Conservation (phyloP, 1,140 invertebrate genomes). For the Bradysia coprophila region DNA sequence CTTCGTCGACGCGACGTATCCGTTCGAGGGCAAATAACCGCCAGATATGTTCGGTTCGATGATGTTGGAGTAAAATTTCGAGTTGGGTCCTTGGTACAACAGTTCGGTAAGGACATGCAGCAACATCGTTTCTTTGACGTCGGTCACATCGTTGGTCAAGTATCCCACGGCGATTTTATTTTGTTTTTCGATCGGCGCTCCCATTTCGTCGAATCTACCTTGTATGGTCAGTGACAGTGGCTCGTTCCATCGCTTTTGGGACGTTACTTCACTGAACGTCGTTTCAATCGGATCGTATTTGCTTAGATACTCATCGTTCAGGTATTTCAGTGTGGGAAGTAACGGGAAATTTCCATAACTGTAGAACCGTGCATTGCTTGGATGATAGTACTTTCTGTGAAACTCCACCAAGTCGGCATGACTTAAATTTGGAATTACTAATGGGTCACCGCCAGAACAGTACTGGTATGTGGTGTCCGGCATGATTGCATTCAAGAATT, state of each 20-base stretch:
- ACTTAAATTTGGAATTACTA: slow-evolving; percentile 65
- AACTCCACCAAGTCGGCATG: slow-evolving; percentile 68
- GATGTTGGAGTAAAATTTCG: slow-evolving; percentile 76
- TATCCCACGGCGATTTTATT: slow-evolving; percentile 63
- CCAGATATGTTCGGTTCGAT: slow-evolving; percentile 77
- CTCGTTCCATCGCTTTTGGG: slow-evolving; percentile 50
- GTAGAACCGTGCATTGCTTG: slow-evolving; percentile 74
- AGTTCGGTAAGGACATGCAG: slow-evolving; percentile 59
- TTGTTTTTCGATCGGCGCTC: slow-evolving; percentile 61
- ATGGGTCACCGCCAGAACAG: slow-evolving; percentile 79
- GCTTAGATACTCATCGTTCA: slow-evolving; percentile 59
- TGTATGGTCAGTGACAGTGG: slow-evolving; percentile 41
- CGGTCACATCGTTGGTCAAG: slow-evolving; percentile 58
- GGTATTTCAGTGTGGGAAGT: slow-evolving; percentile 53
- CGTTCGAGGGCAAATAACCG: slow-evolving; percentile 54
- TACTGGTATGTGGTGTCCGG: slow-evolving; percentile 78
- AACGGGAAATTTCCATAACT: slow-evolving; percentile 85
- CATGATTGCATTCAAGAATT: slow-evolving; percentile 56
- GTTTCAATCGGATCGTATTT: slow-evolving; percentile 34
- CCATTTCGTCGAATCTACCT: slow-evolving; percentile 63
- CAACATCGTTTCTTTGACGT: slow-evolving; percentile 62
- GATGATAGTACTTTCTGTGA: slow-evolving; percentile 77
- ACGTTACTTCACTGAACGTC: slow-evolving; percentile 46
- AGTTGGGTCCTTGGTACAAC: slow-evolving; percentile 71
- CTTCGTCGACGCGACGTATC: slow-evolving; percentile 55